These are phyloP conservation scores for Lethenteron reissneri DNA, from an alignment of 2,113 vertebrate species.

Conservation along the genomic window DNA sequence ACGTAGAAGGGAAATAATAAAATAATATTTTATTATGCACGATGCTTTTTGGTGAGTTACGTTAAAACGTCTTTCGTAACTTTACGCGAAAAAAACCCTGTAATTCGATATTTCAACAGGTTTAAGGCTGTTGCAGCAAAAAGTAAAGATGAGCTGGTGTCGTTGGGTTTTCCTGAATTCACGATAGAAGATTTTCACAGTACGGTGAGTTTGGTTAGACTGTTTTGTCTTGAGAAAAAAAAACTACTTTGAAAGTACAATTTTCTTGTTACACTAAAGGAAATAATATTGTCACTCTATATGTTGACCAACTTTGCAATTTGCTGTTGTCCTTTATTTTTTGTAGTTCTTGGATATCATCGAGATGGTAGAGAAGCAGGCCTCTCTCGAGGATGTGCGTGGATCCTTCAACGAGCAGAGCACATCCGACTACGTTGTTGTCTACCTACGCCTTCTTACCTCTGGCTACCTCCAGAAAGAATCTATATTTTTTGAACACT, in stretches of 20 bases:
- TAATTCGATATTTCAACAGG: constrained; percentile 18
- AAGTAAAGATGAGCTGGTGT: constrained; percentile 70
- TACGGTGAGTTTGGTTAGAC: constrained; percentile 30
- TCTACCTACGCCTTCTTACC: constrained; percentile 71
- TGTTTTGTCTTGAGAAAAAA: too few species aligned
- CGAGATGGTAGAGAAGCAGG: constrained; percentile 58
- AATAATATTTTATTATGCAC: too few species aligned
- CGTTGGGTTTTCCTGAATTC: constrained; percentile 69
- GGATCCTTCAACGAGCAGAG: constrained; percentile 74
- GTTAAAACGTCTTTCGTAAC: too few species aligned
- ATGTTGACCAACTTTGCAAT: background rate
- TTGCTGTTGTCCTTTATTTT: background rate
- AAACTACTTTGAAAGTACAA: too few species aligned
- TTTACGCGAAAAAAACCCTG: background rate
- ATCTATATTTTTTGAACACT: constrained; percentile 65
- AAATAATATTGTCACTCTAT: too few species aligned
- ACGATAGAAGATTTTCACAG: constrained; percentile 89
- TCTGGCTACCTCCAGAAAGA: constrained; percentile 70
- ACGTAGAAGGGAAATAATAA: too few species aligned
- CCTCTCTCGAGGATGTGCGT: constrained; percentile 39
- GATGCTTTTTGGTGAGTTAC: too few species aligned
- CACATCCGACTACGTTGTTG: constrained; percentile 70
- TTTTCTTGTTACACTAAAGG: too few species aligned
- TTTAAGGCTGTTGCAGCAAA: constrained; percentile 64
- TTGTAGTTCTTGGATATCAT: constrained; percentile 74